These are phyloP conservation scores for Helarctos malayanus DNA, from an alignment of 2,797 vertebrate genomes.

Conservation along the genomic window DNA sequence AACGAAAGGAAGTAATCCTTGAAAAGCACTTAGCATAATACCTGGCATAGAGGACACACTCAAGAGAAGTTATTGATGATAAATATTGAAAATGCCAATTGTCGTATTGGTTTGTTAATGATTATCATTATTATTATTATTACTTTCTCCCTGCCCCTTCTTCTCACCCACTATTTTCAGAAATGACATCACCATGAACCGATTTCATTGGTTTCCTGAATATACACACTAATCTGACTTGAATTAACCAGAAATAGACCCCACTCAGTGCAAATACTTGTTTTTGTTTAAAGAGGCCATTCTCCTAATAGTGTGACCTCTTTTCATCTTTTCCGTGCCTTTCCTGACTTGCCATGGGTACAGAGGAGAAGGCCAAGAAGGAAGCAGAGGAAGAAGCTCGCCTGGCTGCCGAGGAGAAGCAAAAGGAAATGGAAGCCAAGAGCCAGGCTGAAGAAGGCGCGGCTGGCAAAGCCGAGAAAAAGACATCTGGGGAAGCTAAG, in stretches of 20 bases:
- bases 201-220: neutral
- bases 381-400: constrained; percentile 90
- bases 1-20: constrained; percentile 2
- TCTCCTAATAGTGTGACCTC: constrained; percentile 40
- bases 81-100: neutral
- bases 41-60: neutral
- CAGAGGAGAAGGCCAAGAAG: constrained; percentile 94
- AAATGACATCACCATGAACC: neutral
- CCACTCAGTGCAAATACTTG: neutral
- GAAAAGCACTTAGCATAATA: neutral
- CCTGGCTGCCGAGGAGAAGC: constrained; percentile 89
- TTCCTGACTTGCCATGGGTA: constrained; percentile 83
- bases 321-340: neutral
- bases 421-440: constrained; percentile 89
- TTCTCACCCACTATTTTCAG: neutral
- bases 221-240: neutral
- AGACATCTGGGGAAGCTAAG: constrained; percentile 82
- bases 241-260: constrained; percentile 20
- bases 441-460: constrained; percentile 86
- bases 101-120: neutral
- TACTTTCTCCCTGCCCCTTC: neutral
- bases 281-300: neutral
- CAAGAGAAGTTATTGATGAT: neutral
- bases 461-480: constrained; percentile 81
- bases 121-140: neutral